These are phyloP conservation scores for Maniola jurtina DNA, from an alignment of 1,140 invertebrate genomes.

Conservation along the genomic window DNA sequence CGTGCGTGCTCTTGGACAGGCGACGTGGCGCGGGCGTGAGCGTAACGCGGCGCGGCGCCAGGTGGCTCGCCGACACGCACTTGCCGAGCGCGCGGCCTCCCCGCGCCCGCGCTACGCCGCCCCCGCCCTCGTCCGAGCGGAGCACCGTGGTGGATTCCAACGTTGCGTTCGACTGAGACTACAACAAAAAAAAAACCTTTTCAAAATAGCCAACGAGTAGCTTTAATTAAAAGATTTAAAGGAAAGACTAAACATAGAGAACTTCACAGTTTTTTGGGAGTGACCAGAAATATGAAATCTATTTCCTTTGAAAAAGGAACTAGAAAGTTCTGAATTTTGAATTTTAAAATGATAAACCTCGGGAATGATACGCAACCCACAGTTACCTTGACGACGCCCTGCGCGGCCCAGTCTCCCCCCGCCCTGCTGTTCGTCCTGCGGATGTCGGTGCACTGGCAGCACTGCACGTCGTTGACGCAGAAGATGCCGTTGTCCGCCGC, in stretches of 20 bases:
- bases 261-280: no score
- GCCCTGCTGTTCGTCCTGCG: background rate
- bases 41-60: constrained; percentile 18
- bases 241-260: background rate
- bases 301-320: no score
- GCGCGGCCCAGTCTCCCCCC: no score
- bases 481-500: constrained; percentile 19
- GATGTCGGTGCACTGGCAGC: constrained; percentile 18
- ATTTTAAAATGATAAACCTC: no score
- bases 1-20: constrained; percentile 34
- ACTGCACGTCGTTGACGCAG: constrained; percentile 14
- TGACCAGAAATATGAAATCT: no score
- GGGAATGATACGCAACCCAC: no score
- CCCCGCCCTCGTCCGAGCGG: background rate
- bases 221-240: no score
- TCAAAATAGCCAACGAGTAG: background rate
- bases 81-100: constrained; percentile 48
- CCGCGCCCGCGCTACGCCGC: constrained; percentile 4
- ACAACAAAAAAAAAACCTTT: background rate
- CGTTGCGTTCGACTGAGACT: constrained; percentile 53
- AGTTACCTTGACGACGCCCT: no score
- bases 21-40: constrained; percentile 24
- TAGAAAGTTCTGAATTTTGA: no score
- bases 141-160: constrained; percentile 20
- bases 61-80: constrained; percentile 64